Conservation (phyloP, 2,113 vertebrate species). For the Saguinus imperator region DNA sequence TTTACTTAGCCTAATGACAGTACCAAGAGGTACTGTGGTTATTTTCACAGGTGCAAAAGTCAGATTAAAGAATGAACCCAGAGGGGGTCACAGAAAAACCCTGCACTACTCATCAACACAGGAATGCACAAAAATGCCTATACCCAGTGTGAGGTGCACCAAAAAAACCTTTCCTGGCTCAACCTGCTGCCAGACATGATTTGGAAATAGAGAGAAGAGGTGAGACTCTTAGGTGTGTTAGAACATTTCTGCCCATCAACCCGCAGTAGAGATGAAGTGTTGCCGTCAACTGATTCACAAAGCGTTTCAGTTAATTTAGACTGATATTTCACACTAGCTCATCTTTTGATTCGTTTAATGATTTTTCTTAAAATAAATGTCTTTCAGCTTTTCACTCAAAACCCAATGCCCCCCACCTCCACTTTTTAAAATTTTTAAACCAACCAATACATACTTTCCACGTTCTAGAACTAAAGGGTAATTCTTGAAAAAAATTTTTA, state of each 20-base stretch:
- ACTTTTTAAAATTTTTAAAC: background rate
- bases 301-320: background rate
- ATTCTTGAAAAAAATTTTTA: slow-evolving; percentile 16
- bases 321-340: background rate
- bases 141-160: background rate
- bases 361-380: background rate
- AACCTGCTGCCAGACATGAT: background rate
- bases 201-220: background rate
- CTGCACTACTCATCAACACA: background rate
- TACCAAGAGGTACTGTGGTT: background rate
- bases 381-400: background rate
- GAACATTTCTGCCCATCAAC: background rate
- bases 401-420: background rate
- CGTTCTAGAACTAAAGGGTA: background rate
- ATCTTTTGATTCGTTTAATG: background rate
- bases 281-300: background rate
- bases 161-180: background rate
- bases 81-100: background rate
- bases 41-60: slow-evolving; percentile 34
- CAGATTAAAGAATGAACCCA: background rate
- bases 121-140: background rate
- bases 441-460: background rate
- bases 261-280: background rate
- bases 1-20: slow-evolving; percentile 25
- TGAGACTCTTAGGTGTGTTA: background rate